Conservation (phyloP, 1,140 invertebrate genomes). For the Maniola jurtina region DNA sequence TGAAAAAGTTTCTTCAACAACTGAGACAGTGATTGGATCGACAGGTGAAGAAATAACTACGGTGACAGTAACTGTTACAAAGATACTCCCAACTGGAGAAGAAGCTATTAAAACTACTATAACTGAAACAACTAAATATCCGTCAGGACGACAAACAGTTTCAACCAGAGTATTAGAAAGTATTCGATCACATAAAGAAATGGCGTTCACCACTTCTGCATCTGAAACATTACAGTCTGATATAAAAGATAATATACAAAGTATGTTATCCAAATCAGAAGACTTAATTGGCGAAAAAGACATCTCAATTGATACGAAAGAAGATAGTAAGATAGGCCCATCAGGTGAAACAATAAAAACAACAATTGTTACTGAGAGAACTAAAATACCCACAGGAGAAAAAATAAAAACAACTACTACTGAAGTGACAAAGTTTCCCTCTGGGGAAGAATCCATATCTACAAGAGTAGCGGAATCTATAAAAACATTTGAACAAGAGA, state of each 20-base stretch:
- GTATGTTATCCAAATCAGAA: slow-evolving; percentile 18
- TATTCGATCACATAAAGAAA: slow-evolving; percentile 14
- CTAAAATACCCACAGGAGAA: slow-evolving; percentile 24
- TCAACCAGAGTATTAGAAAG: slow-evolving; percentile 10
- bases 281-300: slow-evolving; percentile 13
- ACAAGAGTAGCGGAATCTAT: slow-evolving; percentile 34
- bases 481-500: slow-evolving; percentile 17
- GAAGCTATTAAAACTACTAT: not conserved
- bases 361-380: slow-evolving; percentile 14
- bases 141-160: not conserved
- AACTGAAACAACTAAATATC: not conserved
- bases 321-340: not conserved
- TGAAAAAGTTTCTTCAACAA: not conserved
- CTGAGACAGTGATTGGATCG: not conserved
- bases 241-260: slow-evolving; percentile 16
- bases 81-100: not conserved
- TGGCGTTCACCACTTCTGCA: slow-evolving; percentile 8
- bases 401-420: slow-evolving; percentile 25
- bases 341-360: slow-evolving; percentile 25
- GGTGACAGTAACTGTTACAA: not conserved
- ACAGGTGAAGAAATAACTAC: slow-evolving; percentile 17
- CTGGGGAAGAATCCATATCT: slow-evolving; percentile 31
- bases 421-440: slow-evolving; percentile 26
- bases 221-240: slow-evolving; percentile 1
- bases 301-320: slow-evolving; percentile 16